Evolutionary conservation across 2,113 vertebrate genomes (phyloP).

Genomic region (Oreochromis tanganicae): DNA sequence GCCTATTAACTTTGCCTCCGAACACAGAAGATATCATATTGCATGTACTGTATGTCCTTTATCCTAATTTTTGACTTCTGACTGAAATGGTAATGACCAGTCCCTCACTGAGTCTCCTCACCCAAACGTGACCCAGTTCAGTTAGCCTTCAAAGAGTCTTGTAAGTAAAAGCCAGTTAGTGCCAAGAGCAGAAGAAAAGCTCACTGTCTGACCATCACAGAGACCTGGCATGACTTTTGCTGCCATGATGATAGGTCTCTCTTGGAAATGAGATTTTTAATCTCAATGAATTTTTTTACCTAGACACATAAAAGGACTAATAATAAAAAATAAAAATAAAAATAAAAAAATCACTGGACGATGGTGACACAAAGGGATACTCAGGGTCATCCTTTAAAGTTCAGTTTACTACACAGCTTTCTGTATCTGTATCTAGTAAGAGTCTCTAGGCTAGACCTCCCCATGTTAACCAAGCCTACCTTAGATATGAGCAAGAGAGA

Average conservation of each 20-base stretch:
- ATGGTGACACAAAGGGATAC: not conserved
- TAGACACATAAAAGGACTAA: not conserved
- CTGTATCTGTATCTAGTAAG: not conserved
- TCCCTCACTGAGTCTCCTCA: not conserved
- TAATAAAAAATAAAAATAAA: not conserved
- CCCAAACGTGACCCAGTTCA: slow-evolving; percentile 2
- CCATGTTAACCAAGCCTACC: not conserved
- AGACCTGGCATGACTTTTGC: not conserved
- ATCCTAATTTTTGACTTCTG: not conserved
- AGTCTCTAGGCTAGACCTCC: not conserved
- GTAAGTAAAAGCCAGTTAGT: not conserved
- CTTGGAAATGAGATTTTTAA: not conserved
- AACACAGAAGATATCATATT: not conserved
- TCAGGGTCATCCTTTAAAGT: not conserved
- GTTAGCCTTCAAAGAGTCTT: slow-evolving; percentile 8
- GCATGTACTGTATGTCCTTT: not conserved
- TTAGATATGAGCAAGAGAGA: not conserved
- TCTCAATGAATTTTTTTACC: not conserved
- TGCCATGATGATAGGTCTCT: not conserved
- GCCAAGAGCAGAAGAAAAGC: not conserved
- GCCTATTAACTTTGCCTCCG: not conserved
- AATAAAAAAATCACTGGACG: not conserved
- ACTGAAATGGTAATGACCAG: not conserved
- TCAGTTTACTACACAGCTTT: not conserved
- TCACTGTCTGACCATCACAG: not conserved